Evolutionary conservation across 2,113 vertebrate species (phyloP).

Genomic region (Eolophus roseicapilla): DNA sequence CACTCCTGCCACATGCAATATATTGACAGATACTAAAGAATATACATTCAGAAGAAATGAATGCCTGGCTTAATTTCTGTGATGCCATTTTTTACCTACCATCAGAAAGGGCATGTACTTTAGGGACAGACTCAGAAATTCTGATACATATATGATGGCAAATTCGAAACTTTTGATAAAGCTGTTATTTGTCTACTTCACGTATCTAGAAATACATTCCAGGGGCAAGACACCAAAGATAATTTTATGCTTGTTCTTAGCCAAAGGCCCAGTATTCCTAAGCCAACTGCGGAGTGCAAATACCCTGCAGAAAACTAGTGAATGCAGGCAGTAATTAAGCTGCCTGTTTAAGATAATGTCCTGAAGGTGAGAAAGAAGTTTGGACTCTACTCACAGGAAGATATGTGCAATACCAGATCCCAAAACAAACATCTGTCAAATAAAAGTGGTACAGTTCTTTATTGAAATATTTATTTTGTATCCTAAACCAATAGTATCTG

Average conservation of each 20-base stretch:
- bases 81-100: not conserved
- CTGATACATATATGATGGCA: not conserved
- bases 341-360: not conserved
- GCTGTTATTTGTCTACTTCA: not conserved
- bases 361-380: not conserved
- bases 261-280: not conserved
- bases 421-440: not conserved
- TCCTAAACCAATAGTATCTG: not conserved
- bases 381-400: not conserved
- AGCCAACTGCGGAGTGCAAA: not conserved
- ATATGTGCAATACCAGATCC: not conserved
- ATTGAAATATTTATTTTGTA: not conserved
- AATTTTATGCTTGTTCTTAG: slow-evolving; percentile 10
- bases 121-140: not conserved
- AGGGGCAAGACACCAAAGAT: not conserved
- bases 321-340: slow-evolving; percentile 7
- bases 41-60: not conserved
- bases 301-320: not conserved
- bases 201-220: not conserved
- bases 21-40: not conserved
- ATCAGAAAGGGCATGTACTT: not conserved
- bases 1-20: not conserved
- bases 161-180: slow-evolving; percentile 24
- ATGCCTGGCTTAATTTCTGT: not conserved
- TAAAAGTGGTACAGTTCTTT: not conserved